These are phyloP conservation scores for Acheta domesticus DNA, from an alignment of 2,888 invertebrate genomes.

Conservation along the genomic window DNA sequence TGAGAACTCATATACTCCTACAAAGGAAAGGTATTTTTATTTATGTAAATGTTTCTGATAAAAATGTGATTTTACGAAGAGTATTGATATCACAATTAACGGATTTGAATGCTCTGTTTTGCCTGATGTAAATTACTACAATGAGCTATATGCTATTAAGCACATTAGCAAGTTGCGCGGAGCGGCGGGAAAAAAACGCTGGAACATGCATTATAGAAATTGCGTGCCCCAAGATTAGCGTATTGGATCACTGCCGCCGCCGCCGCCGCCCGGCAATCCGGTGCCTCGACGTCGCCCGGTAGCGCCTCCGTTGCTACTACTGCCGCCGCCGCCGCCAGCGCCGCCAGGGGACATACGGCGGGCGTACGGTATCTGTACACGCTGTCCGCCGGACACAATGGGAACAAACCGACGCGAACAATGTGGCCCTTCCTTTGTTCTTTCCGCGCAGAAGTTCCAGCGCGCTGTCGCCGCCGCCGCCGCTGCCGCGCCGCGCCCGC, in stretches of 20 bases:
- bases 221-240: too few relatives aligned
- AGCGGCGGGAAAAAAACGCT: too few relatives aligned
- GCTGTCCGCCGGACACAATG: conserved; percentile 18
- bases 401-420: conserved; percentile 7
- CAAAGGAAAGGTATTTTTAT: too few relatives aligned
- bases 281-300: background rate
- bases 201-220: too few relatives aligned
- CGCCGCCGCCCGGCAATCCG: background rate
- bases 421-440: background rate
- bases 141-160: too few relatives aligned
- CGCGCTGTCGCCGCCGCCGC: background rate
- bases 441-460: background rate
- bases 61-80: too few relatives aligned
- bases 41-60: too few relatives aligned
- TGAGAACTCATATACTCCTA: too few relatives aligned
- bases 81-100: too few relatives aligned
- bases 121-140: too few relatives aligned
- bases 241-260: background rate
- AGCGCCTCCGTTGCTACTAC: background rate
- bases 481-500: background rate
- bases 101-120: too few relatives aligned
- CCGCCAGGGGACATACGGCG: background rate
- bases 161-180: too few relatives aligned
- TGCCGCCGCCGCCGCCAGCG: background rate
- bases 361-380: background rate